phyloP scores from a whole-genome alignment of 2,888 invertebrate species.

The Eupithecia subfuscata region DNA sequence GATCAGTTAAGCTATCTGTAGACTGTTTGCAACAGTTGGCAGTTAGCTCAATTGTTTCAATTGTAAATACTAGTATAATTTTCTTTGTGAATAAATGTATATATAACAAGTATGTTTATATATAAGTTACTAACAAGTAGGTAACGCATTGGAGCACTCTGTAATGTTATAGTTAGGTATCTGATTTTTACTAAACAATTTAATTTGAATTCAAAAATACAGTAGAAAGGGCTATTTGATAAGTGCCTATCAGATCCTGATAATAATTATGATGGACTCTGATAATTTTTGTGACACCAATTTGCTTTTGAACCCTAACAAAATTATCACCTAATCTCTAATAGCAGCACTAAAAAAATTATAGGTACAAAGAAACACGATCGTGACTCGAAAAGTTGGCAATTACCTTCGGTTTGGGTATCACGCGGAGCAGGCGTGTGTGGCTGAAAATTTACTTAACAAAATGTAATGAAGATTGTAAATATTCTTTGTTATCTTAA shows the following conservation, averaged over 20 bases:
- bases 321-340: conserved; percentile 24
- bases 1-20: too few relatives aligned
- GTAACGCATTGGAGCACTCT: not conserved
- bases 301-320: conserved; percentile 17
- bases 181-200: not conserved
- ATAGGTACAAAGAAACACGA: conserved; percentile 17
- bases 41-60: too few relatives aligned
- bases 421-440: conserved; percentile 24
- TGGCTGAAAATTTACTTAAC: conserved; percentile 10
- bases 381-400: conserved; percentile 24
- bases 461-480: conserved; percentile 11
- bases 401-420: conserved; percentile 8
- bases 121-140: not conserved
- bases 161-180: not conserved
- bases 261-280: not conserved
- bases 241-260: not conserved
- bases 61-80: too few relatives aligned
- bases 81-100: not conserved
- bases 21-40: too few relatives aligned
- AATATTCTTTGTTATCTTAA: conserved; percentile 14
- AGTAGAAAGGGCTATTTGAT: not conserved
- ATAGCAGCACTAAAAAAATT: conserved; percentile 23
- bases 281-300: conserved; percentile 16
- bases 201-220: not conserved
- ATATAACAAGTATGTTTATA: not conserved